Conservation (phyloP, 2,888 invertebrate species). For the Argyra leucocephala region DNA sequence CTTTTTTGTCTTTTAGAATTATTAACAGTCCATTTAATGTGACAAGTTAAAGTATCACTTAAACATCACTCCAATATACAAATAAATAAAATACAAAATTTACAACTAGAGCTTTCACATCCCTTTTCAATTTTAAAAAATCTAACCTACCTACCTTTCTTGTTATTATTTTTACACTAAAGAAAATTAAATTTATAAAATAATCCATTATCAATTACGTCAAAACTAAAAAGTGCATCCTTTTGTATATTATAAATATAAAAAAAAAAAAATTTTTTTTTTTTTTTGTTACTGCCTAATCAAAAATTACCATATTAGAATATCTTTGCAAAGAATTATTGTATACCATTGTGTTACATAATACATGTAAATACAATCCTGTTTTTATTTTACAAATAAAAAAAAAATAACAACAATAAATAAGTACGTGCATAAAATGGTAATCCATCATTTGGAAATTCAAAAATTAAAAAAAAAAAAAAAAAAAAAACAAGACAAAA, state of each 20-base stretch:
- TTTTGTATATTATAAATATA: neutral
- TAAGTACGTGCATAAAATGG: neutral
- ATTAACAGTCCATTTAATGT: neutral
- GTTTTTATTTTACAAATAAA: neutral
- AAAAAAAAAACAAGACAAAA: neutral
- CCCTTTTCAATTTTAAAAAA: neutral
- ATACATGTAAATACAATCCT: no score
- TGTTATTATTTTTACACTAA: neutral
- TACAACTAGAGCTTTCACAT: neutral
- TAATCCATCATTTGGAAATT: neutral
- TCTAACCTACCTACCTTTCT: neutral
- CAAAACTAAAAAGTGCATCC: neutral
- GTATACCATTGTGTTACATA: no score
- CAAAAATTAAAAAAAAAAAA: neutral
- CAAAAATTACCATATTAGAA: neutral
- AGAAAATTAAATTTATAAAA: neutral
- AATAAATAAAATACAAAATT: neutral
- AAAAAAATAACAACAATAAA: neutral
- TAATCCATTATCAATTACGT: conserved; percentile 6
- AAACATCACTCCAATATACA: neutral
- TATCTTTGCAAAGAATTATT: neutral
- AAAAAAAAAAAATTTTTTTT: no score
- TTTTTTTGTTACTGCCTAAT: neutral
- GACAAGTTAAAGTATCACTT: neutral
- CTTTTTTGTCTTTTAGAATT: neutral